phyloP scores from a whole-genome alignment of 2,797 vertebrate species.

The Stomatorhinus walkeri region DNA sequence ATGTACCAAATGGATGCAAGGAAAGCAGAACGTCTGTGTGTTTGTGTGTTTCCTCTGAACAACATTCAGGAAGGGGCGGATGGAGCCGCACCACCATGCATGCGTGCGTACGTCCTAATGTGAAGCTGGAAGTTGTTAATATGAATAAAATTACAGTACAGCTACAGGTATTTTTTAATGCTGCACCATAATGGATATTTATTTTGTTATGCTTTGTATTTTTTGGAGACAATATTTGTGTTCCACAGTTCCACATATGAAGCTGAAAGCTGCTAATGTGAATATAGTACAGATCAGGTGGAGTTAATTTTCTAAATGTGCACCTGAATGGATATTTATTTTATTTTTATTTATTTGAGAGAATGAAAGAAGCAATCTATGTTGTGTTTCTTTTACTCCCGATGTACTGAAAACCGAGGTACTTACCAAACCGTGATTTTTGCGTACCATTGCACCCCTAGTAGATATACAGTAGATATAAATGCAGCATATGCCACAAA shows the following conservation, averaged over 20 bases:
- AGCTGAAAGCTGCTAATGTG: not conserved
- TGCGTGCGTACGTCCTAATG: not conserved
- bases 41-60: not conserved
- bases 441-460: not conserved
- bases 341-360: not conserved
- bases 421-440: not conserved
- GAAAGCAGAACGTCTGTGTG: not conserved
- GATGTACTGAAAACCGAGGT: not conserved
- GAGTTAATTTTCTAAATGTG: not conserved
- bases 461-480: not conserved
- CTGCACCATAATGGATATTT: not conserved
- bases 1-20: not conserved
- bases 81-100: no score
- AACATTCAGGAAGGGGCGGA: not conserved
- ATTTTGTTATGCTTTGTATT: not conserved
- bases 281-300: not conserved
- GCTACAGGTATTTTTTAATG: not conserved
- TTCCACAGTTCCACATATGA: not conserved
- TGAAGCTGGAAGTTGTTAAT: not conserved
- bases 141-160: not conserved
- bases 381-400: not conserved
- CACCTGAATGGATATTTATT: not conserved
- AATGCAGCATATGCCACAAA: not conserved
- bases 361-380: not conserved
- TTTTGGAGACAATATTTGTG: not conserved